Evolutionary conservation across 2,888 invertebrate genomes (phyloP).

Genomic region (Cryptus viduatorius): DNA sequence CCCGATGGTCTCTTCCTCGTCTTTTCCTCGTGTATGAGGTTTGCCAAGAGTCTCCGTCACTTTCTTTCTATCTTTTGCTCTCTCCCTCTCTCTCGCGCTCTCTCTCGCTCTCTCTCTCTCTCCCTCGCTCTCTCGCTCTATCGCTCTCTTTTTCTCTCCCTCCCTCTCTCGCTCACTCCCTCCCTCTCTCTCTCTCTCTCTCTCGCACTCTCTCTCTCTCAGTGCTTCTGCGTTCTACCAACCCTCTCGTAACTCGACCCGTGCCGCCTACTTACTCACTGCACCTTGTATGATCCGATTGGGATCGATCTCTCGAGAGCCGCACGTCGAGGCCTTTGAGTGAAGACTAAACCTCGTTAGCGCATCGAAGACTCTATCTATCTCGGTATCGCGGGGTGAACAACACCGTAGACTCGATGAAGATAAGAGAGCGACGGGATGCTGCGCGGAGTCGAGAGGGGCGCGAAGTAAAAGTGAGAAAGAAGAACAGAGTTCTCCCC

Average conservation of each 20-base stretch:
- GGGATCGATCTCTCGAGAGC: constrained; percentile 73
- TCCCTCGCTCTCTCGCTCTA: background rate
- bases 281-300: constrained; percentile 76
- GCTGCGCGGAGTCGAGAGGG: background rate
- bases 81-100: background rate
- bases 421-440: constrained; percentile 28
- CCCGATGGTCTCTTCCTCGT: background rate
- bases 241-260: constrained; percentile 55
- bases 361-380: constrained; percentile 59
- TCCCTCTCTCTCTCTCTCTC: background rate
- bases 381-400: constrained; percentile 55
- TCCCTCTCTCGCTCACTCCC: too few species aligned
- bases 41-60: constrained; percentile 43
- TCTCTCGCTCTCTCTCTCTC: constrained; percentile 13
- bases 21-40: constrained; percentile 28
- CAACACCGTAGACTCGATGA: constrained; percentile 44
- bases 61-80: constrained; percentile 29
- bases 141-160: background rate
- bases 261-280: constrained; percentile 67
- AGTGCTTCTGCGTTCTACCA: background rate
- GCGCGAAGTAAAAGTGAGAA: background rate
- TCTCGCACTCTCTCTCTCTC: constrained; percentile 23
- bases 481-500: constrained; percentile 35
- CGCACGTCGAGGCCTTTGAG: constrained; percentile 68
- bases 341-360: constrained; percentile 72